Percentiles rank a stretch among this genome's conserved stretches.
Conservation (phyloP, 2,113 vertebrate genomes). For the Pterophyllum scalare region DNA sequence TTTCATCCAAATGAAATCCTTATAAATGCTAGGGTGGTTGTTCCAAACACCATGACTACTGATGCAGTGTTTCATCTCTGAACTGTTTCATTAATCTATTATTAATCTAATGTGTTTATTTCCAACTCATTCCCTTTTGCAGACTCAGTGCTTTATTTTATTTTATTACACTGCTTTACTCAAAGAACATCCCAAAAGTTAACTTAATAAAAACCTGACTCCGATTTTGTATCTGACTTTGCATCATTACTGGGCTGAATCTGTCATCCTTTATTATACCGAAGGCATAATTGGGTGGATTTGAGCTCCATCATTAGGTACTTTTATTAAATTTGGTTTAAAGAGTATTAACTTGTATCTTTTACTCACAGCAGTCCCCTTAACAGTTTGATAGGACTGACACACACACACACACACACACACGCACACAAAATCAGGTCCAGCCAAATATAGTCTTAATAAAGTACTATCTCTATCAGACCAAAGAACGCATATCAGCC, state of each 20-base stretch:
- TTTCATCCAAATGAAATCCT: background rate
- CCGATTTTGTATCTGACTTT: background rate
- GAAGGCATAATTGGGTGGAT: background rate
- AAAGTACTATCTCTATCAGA: background rate
- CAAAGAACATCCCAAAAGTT: background rate
- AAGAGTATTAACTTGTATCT: background rate
- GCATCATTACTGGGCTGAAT: background rate
- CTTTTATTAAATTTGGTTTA: background rate
- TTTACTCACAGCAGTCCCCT: background rate
- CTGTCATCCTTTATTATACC: background rate
- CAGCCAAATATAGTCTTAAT: background rate
- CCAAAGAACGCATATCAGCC: background rate
- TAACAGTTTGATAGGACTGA: background rate
- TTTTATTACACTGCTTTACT: background rate
- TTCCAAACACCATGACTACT: background rate
- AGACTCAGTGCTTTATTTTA: background rate
- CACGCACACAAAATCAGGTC: background rate
- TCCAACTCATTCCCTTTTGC: background rate
- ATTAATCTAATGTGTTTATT: background rate
- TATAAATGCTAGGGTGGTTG: background rate
- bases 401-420: background rate
- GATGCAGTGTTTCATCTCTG: slow-evolving; percentile 11
- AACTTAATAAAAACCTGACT: background rate
- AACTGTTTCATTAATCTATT: slow-evolving; percentile 6
- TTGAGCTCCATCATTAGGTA: background rate